These are phyloP conservation scores for Varanus komodoensis DNA, from an alignment of 2,113 vertebrate species.

Conservation along the genomic window DNA sequence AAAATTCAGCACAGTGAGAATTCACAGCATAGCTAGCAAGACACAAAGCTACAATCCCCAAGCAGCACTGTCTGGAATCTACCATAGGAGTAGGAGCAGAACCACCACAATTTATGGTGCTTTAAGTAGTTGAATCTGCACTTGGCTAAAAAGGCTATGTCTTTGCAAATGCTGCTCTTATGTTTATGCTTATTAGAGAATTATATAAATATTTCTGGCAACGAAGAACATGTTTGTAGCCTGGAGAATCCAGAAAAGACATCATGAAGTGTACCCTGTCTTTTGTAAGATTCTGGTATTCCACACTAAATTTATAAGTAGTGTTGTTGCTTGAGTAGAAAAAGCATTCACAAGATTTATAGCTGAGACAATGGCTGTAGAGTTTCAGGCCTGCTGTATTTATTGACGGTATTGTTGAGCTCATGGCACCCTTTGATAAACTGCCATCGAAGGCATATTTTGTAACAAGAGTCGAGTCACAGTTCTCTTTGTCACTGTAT, in stretches of 20 bases:
- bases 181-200: neutral
- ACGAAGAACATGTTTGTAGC: conserved; percentile 39
- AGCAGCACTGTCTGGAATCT: too few relatives aligned
- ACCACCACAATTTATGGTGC: too few relatives aligned
- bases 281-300: conserved; percentile 54
- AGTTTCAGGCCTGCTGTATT: conserved; percentile 59
- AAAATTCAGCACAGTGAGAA: too few relatives aligned
- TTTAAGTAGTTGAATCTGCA: neutral
- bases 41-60: too few relatives aligned
- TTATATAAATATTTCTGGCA: conserved; percentile 46
- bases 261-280: conserved; percentile 52
- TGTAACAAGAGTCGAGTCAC: conserved; percentile 69
- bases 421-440: conserved; percentile 77
- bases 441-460: conserved; percentile 64
- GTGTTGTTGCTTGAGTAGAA: conserved; percentile 63
- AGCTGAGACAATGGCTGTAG: conserved; percentile 60
- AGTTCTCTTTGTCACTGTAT: conserved; percentile 58
- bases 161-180: neutral
- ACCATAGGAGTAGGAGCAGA: too few relatives aligned
- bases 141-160: neutral
- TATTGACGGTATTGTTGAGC: conserved; percentile 73
- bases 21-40: too few relatives aligned
- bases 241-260: conserved; percentile 50
- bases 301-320: conserved; percentile 69
- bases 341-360: conserved; percentile 73